Evolutionary conservation across 64 coral and sea anemone species (phyloP), one percentile per base, ranked within the genome.

Genomic region (Acropora tenuis): DNA sequence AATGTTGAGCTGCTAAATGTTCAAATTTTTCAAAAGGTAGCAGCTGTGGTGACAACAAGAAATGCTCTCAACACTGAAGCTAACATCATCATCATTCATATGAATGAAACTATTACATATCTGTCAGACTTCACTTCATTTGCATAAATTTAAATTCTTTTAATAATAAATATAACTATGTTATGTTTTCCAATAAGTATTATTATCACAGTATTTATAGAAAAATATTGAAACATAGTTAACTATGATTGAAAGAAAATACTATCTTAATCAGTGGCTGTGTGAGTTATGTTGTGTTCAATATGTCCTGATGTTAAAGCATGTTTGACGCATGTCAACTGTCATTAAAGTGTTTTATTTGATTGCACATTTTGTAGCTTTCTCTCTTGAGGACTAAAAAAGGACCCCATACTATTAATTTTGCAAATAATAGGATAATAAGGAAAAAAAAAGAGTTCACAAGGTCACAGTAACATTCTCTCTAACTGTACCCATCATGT

Each of bases 281-380:
- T 63, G 11, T 48, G 8, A 12, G 49, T 42, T 17, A 16, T 41
- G 3, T 40, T 1, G 45, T 78, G 43, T 48, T 49, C 11, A 17
- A 18, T 30, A 2, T 76, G 40, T 44, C 3, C 2, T 43, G 5
- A 15, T 2, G 2, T 48, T 18, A 11, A 15, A 43, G 3, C 47
- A 68, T 69, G 72, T 85, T 52, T 85, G 71, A 71, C 69, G 72
- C 42, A 71, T 72, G 45, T 48, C 43, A 40, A 8, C 18, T 8
- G 44, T 85, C 72, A 85, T 71, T 85, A 85, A 85, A 85, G 82
- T 49, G 30, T 85, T 47, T 19, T 72, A 85, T 85, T 85, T 85
- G 30, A 71, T 85, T 85, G n/a, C 46, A 78, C 49, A 40, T 6
- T 47, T 7, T 4, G 1, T 68, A 4, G 8, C 43, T 1, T 81